Percentiles rank a stretch among this genome's conserved stretches.
phyloP scores from a whole-genome alignment of 2,797 vertebrate genomes.

The Setipinna tenuifilis region DNA sequence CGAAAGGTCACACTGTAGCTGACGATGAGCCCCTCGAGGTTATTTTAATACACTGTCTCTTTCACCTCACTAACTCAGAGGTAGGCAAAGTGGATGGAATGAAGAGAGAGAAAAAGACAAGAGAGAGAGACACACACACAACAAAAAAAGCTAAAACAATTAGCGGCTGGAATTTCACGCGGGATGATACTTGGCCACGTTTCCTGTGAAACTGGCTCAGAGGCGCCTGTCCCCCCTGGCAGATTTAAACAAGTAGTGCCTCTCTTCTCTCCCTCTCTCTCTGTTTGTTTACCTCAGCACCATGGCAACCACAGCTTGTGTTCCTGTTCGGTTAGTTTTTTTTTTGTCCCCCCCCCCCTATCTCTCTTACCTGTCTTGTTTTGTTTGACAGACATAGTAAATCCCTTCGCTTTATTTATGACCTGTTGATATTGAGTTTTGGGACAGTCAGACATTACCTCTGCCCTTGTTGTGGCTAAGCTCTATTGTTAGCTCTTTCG shows the following conservation, averaged over 20 bases:
- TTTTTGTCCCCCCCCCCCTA: constrained; percentile 25
- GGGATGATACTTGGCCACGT: constrained; percentile 76
- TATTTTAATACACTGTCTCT: neutral
- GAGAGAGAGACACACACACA: too few relatives aligned
- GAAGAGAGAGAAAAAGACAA: constrained; percentile 26
- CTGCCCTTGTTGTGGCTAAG: constrained; percentile 46
- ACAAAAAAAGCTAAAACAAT: constrained; percentile 68
- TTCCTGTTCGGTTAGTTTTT: constrained; percentile 56
- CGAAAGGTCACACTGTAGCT: constrained; percentile 1
- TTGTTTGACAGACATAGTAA: constrained; percentile 61
- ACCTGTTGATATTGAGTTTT: constrained; percentile 48
- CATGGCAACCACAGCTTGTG: constrained; percentile 75
- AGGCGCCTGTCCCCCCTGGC: constrained; percentile 75
- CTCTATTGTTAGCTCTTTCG: constrained; percentile 49
- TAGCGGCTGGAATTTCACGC: constrained; percentile 70
- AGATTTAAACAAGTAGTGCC: constrained; percentile 71
- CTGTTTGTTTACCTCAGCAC: constrained; percentile 73
- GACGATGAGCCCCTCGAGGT: neutral
- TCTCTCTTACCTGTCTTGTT: constrained; percentile 70
- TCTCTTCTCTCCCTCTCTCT: constrained; percentile 59
- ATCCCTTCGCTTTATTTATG: constrained; percentile 65
- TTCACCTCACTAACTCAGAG: constrained; percentile 21
- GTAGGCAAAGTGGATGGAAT: constrained; percentile 32
- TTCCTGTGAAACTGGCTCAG: constrained; percentile 77
- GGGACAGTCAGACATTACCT: constrained; percentile 50